Base-by-base conservation (phyloP, 2,113 vertebrate species). In the Trogon surrucura region DNA sequence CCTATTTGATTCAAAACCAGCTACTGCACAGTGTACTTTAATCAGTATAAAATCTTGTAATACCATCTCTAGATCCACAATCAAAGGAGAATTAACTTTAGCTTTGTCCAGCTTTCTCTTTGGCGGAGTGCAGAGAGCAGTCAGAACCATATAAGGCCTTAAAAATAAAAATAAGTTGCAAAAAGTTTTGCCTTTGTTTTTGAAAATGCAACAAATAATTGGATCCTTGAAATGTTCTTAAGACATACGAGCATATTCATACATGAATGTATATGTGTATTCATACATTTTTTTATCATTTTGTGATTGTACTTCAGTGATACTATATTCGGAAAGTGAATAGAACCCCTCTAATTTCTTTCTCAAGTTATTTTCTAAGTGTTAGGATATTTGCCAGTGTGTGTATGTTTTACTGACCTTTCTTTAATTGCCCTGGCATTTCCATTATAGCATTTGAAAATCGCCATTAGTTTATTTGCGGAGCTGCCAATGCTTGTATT, bases 401-500 rank as follows among this genome's bases (percentile, higher is more conserved):
- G 26, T 91, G 17, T 70, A 9, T 85, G 13, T 64, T 91, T 96
- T 90, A 80, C 23, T 95, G 95, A 92, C 85, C 85, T 94, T 87
- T 88, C 89, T 73, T 70, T 84, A 77, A 73, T 94, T 88, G 71
- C 67, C 72, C 89, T 89, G 45, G 69, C 44, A 58, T 96, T 95
- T 78, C 77, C 58, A 85, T 88, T 85, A 48, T 57, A 95, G 38
- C 45, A 82, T 88, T 90, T 97, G 77, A 95, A 96, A 88, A 80
- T 81, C 94, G 81, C 60, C 89, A 82, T 93, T 96, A 96, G 87
- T 94, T 95, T 80, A 38, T 96, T 93, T 95, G 89, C 93, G 94
- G 92, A 95, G 41, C 93, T 96, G 86, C 65, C 93, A 91, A 9
- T 80, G 87, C 80, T 89, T 94, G 51, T 70, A 11, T 87, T 80